Conservation (phyloP, 2,888 invertebrate species). For the Lasioglossum leucozonium region DNA sequence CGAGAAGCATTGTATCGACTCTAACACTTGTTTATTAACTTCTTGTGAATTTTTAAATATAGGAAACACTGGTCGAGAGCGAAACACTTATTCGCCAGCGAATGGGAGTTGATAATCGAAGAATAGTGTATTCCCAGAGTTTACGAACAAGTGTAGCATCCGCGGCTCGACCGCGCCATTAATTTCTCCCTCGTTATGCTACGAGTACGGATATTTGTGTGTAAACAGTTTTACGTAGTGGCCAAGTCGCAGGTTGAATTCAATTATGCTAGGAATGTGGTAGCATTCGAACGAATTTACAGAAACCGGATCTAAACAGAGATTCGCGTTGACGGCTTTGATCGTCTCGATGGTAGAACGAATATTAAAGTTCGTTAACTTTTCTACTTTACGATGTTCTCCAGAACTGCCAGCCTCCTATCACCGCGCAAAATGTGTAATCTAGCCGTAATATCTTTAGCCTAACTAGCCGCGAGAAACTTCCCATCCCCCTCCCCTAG, state of each 20-base stretch:
- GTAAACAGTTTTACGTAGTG: background rate
- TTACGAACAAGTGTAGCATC: background rate
- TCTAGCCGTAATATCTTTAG: background rate
- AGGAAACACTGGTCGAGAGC: background rate
- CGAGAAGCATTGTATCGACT: too few relatives aligned
- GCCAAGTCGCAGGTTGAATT: background rate
- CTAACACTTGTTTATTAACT: too few relatives aligned
- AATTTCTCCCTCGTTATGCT: background rate
- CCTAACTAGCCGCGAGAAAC: background rate
- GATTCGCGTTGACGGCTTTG: background rate
- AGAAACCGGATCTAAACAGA: background rate
- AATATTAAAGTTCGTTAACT: slow-evolving; percentile 2
- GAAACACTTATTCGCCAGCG: background rate
- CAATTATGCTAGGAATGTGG: background rate
- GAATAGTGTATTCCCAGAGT: background rate
- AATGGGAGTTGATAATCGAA: background rate
- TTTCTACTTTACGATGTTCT: background rate
- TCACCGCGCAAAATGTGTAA: background rate
- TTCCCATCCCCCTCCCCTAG: background rate
- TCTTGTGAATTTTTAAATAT: background rate
- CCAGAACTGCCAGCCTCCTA: background rate
- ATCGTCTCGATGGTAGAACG: background rate
- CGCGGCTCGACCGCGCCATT: background rate
- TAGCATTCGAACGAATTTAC: background rate
- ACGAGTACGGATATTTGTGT: background rate